phyloP scores from a whole-genome alignment of 1,140 invertebrate genomes.

The Anagrus nilaparvatae region DNA sequence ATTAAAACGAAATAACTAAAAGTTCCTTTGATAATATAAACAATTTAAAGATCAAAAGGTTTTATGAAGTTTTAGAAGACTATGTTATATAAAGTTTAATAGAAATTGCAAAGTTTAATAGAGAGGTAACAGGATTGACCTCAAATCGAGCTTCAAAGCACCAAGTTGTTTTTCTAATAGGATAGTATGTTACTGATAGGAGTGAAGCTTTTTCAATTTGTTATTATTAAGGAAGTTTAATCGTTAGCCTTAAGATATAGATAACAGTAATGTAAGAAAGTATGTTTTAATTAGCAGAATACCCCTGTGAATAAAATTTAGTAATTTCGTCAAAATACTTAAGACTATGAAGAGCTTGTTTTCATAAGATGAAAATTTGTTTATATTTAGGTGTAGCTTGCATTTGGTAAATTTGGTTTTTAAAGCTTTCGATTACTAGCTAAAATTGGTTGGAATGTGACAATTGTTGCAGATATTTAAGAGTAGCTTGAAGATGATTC shows the following conservation, averaged over 20 bases:
- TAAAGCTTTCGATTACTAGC: constrained; percentile 3
- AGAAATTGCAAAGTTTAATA: too few species aligned
- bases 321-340: not conserved
- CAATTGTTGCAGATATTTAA: constrained; percentile 20
- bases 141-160: constrained; percentile 35
- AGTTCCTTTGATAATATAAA: too few species aligned
- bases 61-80: too few species aligned
- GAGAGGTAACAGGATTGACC: constrained; percentile 31
- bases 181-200: constrained; percentile 18
- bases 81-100: too few species aligned
- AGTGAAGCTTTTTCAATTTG: not conserved
- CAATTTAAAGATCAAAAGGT: too few species aligned
- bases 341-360: too few species aligned
- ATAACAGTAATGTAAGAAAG: too few species aligned
- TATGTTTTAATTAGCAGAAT: not conserved
- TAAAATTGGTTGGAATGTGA: constrained; percentile 17
- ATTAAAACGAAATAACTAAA: too few species aligned
- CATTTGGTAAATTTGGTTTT: not conserved
- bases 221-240: not conserved
- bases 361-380: too few species aligned
- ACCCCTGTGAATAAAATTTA: not conserved
- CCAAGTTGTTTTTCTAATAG: constrained; percentile 30
- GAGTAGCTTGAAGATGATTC: constrained; percentile 24
- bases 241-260: not conserved
- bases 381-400: not conserved